Evolutionary conservation across 2,113 vertebrate species (phyloP), one percentile per base, ranked within the genome.

Genomic region (Pontoporia blainvillei): DNA sequence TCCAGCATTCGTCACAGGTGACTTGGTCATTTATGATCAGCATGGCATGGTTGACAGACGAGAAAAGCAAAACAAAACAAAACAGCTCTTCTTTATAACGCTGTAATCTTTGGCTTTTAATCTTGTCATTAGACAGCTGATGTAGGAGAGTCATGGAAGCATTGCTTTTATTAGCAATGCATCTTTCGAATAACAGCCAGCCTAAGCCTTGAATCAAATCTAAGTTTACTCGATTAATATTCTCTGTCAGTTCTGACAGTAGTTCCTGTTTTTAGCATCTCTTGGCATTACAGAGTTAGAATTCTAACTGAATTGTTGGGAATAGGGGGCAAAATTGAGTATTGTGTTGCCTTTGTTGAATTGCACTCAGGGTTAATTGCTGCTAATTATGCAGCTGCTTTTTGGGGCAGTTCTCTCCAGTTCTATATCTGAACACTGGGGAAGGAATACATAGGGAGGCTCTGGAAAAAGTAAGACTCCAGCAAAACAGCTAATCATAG

Each of bases 1-100:
- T 91, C n/a, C 52, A 59, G 64, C 86, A 67, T 97, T 95, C 84
- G 83, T 96, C 90, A 91, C 61, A 95, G 81, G 71, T 89, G 93
- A 92, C 66, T 81, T 59, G 46, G 67, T 83, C 92, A 84, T 91
- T 89, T 96, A 67, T 88, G 61, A 95, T 86, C 81, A 91, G 64
- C n/a, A 73, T 92, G 75, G 86, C 46, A 52, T n/a, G 34, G 31
- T 59, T 61, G 67, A 36, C 17, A 96, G 67, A 64, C 84, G 46
- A 13, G 57, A 92, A 86, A 88, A 75, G 85, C 31, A 29, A 34
- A 49, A 49, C n/a, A 25, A 36, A 18, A 44, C 10, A 52, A 59
- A 92, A 86, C 6, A 61, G 25, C 44, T 86, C 10, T 92, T 91
- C 57, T 84, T 96, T 75, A 84, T 94, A 92, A 92, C 27, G 29